Percentiles rank a stretch among this genome's conserved stretches.
phyloP scores from a whole-genome alignment of 2,797 vertebrate species.

The Lithobates pipiens region DNA sequence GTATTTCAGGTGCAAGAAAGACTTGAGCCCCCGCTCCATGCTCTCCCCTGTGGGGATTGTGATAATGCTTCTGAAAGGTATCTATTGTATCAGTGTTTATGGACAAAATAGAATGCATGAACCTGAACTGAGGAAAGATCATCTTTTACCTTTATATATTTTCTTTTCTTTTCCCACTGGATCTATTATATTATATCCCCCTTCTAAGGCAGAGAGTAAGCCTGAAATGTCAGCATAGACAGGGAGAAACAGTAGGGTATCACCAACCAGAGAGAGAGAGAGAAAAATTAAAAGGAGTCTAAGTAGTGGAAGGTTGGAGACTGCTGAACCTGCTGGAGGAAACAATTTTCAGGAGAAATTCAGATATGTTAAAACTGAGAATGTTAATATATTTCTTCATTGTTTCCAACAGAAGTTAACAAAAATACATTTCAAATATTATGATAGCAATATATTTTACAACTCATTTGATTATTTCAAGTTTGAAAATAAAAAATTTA shows the following conservation, averaged over 20 bases:
- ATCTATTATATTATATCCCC: conserved; percentile 57
- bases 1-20: conserved; percentile 67
- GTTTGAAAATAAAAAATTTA: too few species aligned
- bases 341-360: neutral
- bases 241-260: conserved; percentile 12
- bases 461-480: too few species aligned
- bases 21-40: conserved; percentile 38
- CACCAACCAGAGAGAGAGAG: neutral
- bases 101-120: conserved; percentile 57
- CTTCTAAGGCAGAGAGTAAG: conserved; percentile 53
- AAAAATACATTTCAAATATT: neutral
- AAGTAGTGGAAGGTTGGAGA: neutral
- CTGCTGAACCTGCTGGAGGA: neutral
- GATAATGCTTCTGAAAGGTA: conserved; percentile 58
- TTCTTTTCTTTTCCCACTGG: conserved; percentile 54
- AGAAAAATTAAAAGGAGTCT: neutral
- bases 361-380: neutral
- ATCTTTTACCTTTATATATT: conserved; percentile 55
- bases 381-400: neutral
- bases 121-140: conserved; percentile 44
- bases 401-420: neutral
- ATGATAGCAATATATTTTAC: too few species aligned
- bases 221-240: conserved; percentile 50
- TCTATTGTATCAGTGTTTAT: conserved; percentile 61
- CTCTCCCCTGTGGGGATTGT: conserved; percentile 43